These are phyloP conservation scores for Hyposoter dolosus DNA, from an alignment of 2,888 invertebrate species.

Conservation along the genomic window DNA sequence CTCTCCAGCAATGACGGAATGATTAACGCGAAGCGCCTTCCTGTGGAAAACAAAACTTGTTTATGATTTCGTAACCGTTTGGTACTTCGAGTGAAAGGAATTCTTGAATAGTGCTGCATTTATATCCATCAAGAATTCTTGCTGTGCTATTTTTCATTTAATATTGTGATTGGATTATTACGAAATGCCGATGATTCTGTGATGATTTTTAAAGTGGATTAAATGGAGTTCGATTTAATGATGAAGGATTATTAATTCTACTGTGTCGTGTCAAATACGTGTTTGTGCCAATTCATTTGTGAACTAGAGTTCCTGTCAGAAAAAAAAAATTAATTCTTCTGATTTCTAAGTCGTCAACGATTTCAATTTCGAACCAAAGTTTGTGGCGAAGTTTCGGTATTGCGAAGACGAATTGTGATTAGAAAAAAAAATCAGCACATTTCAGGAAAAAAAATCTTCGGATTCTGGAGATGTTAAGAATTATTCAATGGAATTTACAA, in stretches of 20 bases:
- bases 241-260: slow-evolving; percentile 26
- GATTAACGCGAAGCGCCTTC: slow-evolving; percentile 6
- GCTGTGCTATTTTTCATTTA: slow-evolving; percentile 7
- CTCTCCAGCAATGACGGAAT: neutral
- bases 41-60: slow-evolving; percentile 4
- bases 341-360: neutral
- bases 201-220: neutral
- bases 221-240: neutral
- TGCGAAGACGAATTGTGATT: neutral
- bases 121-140: neutral
- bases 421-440: neutral
- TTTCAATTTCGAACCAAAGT: neutral
- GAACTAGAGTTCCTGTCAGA: neutral
- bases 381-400: neutral
- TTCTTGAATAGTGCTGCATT: neutral
- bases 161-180: slow-evolving; percentile 14
- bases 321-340: neutral
- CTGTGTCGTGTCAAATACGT: slow-evolving; percentile 13
- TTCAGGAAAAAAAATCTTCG: neutral
- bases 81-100: slow-evolving; percentile 22
- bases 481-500: neutral
- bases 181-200: neutral
- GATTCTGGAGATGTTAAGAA: too few species aligned
- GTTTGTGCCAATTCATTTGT: slow-evolving; percentile 23
- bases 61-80: slow-evolving; percentile 2